A percentile compares a stretch with the other conserved stretches of the same genome.
Conservation (phyloP, 2,888 invertebrate species). For the Trypoxylon attenuatum region DNA sequence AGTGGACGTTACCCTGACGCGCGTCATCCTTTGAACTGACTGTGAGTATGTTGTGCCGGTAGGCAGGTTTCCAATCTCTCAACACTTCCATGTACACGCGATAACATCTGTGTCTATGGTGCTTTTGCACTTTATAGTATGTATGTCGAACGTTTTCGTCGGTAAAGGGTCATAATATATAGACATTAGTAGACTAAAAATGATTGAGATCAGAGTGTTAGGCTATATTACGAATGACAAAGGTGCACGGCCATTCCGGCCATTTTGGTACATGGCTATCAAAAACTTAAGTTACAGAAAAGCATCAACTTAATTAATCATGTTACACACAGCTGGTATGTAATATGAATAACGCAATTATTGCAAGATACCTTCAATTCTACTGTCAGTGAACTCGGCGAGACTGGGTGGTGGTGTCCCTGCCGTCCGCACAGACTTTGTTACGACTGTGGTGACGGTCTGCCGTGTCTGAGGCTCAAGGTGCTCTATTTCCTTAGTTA, state of each 20-base stretch:
- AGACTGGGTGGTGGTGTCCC: conserved; percentile 74
- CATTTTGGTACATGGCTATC: conserved; percentile 54
- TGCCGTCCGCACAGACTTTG: conserved; percentile 74
- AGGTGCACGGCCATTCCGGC: conserved; percentile 63
- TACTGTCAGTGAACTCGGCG: conserved; percentile 74
- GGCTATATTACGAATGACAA: conserved; percentile 59
- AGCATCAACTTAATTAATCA: conserved; percentile 73
- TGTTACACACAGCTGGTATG: conserved; percentile 75
- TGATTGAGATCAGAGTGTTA: conserved; percentile 57
- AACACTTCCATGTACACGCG: not conserved
- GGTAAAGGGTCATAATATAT: conserved; percentile 16
- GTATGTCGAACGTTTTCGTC: conserved; percentile 20
- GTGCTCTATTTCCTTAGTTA: conserved; percentile 67
- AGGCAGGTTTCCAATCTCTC: not conserved
- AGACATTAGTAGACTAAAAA: conserved; percentile 46
- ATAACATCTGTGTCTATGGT: not conserved
- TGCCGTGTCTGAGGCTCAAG: conserved; percentile 72
- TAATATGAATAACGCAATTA: conserved; percentile 74
- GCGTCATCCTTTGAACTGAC: not conserved
- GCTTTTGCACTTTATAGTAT: conserved; percentile 40
- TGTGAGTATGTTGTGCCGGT: not conserved
- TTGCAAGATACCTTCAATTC: conserved; percentile 74
- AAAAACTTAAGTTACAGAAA: conserved; percentile 70
- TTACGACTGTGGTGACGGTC: conserved; percentile 74
- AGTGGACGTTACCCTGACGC: not conserved